Percentiles rank a stretch among this genome's conserved stretches.
Conservation (phyloP, 2,797 vertebrate species). For the Epinephelus coioides region DNA sequence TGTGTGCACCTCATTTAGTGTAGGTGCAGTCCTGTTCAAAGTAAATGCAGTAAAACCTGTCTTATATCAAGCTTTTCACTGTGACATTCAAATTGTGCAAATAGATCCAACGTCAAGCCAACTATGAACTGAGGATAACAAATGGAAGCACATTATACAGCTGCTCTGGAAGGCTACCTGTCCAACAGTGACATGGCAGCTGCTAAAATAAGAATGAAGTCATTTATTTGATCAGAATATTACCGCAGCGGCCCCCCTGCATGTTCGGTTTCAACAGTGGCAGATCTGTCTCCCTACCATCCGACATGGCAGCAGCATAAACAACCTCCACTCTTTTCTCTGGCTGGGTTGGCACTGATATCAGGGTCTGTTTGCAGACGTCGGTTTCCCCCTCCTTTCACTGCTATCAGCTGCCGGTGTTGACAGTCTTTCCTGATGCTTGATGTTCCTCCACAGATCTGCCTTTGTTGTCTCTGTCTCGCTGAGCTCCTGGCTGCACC, state of each 20-base stretch:
- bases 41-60: neutral
- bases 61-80: neutral
- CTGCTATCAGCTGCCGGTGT: conserved; percentile 47
- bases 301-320: conserved; percentile 27
- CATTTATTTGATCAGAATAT: conserved; percentile 15
- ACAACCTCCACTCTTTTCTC: conserved; percentile 18
- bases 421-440: conserved; percentile 53
- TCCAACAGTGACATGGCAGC: neutral
- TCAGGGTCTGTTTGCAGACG: conserved; percentile 46
- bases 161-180: neutral
- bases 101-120: neutral
- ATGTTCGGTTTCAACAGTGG: neutral
- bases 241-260: neutral
- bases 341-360: conserved; percentile 24
- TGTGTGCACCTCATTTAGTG: no score
- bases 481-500: conserved; percentile 60
- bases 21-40: neutral
- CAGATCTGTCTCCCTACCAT: conserved; percentile 24
- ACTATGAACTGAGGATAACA: neutral
- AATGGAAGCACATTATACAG: neutral
- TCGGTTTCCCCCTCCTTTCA: conserved; percentile 23
- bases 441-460: conserved; percentile 54
- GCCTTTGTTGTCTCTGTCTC: conserved; percentile 57
- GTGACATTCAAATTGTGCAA: neutral
- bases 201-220: conserved; percentile 9